Evolutionary conservation across 2,797 vertebrate species (phyloP).

Genomic region (Leptatherina wallacei): DNA sequence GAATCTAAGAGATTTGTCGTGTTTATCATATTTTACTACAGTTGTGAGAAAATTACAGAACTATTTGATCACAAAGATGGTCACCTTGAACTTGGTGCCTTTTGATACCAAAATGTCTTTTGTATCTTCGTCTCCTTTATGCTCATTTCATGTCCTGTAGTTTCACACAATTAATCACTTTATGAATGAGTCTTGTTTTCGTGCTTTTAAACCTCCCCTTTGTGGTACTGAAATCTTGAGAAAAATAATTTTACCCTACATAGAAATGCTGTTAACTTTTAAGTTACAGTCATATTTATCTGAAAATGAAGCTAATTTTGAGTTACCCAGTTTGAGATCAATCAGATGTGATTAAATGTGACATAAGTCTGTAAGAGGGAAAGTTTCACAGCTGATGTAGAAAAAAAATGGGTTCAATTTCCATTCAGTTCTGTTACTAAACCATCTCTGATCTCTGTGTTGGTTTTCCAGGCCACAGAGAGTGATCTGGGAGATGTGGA

Average conservation of each 20-base stretch:
- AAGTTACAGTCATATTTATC: too few species aligned
- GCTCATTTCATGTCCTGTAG: background rate
- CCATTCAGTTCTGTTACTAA: background rate
- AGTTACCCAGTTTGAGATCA: background rate
- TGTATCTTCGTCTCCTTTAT: background rate
- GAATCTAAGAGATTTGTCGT: too few species aligned
- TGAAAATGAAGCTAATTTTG: background rate
- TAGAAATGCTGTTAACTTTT: too few species aligned
- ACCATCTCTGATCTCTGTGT: background rate
- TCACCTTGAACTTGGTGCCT: background rate
- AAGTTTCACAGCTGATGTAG: background rate
- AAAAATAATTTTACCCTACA: too few species aligned
- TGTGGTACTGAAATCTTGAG: too few species aligned
- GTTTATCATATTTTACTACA: too few species aligned
- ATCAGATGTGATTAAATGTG: constrained; percentile 8
- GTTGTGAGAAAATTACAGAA: too few species aligned
- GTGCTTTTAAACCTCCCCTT: too few species aligned
- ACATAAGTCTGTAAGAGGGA: constrained; percentile 4
- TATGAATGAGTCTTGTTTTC: too few species aligned
- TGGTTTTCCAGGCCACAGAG: constrained; percentile 89
- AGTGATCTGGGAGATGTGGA: constrained; percentile 97
- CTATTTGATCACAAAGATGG: background rate
- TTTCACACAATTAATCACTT: background rate
- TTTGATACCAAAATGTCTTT: background rate
- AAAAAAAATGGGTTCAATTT: background rate